These are phyloP conservation scores for Linnaemya tessellans DNA, from an alignment of 2,888 invertebrate genomes.

Conservation along the genomic window DNA sequence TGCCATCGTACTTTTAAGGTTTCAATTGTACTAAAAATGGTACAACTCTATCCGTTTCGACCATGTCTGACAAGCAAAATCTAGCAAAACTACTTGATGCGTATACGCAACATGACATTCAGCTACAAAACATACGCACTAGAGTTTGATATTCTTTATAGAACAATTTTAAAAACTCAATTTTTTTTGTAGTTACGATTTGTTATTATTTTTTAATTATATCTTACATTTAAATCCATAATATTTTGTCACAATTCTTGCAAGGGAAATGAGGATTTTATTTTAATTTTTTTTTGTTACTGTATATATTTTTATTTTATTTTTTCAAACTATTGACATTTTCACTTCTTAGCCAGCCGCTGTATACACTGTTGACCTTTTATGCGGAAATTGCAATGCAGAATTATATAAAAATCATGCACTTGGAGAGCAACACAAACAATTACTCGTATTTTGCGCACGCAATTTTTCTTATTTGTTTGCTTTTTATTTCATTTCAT, in stretches of 20 bases:
- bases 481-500: neutral
- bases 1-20: no score
- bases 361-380: conserved; percentile 42
- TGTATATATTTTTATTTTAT: neutral
- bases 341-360: conserved; percentile 5
- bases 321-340: neutral
- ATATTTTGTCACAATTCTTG: neutral
- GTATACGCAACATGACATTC: conserved; percentile 38
- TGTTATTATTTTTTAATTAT: neutral
- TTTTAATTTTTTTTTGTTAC: neutral
- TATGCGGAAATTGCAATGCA: neutral
- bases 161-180: neutral
- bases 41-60: neutral
- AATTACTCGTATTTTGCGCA: neutral
- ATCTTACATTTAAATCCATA: conserved; percentile 57
- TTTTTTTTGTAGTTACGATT: no score
- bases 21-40: no score
- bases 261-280: neutral
- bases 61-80: neutral
- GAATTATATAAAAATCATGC: conserved; percentile 13
- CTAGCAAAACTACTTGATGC: neutral
- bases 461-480: neutral
- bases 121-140: conserved; percentile 44
- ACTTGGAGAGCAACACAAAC: conserved; percentile 7
- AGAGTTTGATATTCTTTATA: neutral